A percentile compares a stretch with the other conserved stretches of the same genome.
Evolutionary conservation across 2,797 vertebrate species (phyloP).

Genomic region (Malacoctenus gilli): DNA sequence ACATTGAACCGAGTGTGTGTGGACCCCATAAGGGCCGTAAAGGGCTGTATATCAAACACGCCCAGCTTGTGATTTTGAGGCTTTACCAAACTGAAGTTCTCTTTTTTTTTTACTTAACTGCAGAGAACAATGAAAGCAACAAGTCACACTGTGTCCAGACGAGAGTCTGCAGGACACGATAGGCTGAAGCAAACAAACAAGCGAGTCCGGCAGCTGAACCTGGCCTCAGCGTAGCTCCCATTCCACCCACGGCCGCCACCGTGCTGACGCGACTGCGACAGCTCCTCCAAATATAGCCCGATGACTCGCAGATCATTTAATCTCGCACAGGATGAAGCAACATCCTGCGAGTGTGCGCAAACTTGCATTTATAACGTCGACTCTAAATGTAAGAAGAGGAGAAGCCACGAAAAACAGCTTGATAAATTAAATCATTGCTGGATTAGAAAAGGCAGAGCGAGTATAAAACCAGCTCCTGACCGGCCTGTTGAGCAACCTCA

Average conservation of each 20-base stretch:
- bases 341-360: conserved; percentile 20
- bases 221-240: conserved; percentile 10
- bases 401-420: too few species aligned
- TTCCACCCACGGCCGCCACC: conserved; percentile 9
- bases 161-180: conserved; percentile 10
- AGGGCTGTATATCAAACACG: neutral
- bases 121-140: too few species aligned
- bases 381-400: too few species aligned
- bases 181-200: neutral
- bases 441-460: too few species aligned
- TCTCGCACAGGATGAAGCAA: conserved; percentile 55
- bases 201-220: neutral
- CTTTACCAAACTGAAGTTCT: too few species aligned
- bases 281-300: conserved; percentile 64
- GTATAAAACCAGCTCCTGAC: too few species aligned
- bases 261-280: conserved; percentile 22
- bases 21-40: conserved; percentile 11
- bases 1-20: conserved; percentile 5
- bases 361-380: too few species aligned
- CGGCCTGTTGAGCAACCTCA: too few species aligned
- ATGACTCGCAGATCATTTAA: conserved; percentile 41
- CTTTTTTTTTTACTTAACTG: too few species aligned
- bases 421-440: too few species aligned
- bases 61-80: too few species aligned
- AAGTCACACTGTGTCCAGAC: neutral